These are phyloP conservation scores for Sebastes miniatus DNA, from an alignment of 2,797 vertebrate genomes.

Conservation along the genomic window DNA sequence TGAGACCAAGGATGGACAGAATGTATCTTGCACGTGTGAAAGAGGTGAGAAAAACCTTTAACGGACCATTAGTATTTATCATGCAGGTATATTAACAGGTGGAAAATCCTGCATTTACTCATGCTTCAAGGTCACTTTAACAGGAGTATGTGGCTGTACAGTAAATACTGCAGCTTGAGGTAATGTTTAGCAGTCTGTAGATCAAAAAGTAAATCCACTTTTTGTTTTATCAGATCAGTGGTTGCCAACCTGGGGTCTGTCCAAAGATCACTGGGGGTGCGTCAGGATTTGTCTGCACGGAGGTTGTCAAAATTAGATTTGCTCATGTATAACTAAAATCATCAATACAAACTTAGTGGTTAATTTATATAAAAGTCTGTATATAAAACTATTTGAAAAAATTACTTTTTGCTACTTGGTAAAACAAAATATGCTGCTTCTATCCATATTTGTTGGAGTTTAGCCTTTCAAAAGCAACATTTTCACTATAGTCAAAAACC, in stretches of 20 bases:
- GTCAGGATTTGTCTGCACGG: too few relatives aligned
- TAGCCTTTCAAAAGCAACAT: too few relatives aligned
- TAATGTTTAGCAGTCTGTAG: neutral
- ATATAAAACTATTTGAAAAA: too few relatives aligned
- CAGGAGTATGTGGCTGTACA: neutral
- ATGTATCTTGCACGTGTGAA: constrained; percentile 70
- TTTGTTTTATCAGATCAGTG: neutral
- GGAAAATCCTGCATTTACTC: neutral
- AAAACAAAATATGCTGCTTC: fast-evolving
- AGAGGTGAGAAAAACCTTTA: constrained; percentile 59
- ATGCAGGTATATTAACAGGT: neutral
- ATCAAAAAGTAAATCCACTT: neutral
- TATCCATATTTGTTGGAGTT: too few relatives aligned
- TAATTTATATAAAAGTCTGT: too few relatives aligned
- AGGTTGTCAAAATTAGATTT: too few relatives aligned
- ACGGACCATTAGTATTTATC: neutral
- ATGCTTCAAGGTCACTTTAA: neutral
- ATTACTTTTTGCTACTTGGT: too few relatives aligned
- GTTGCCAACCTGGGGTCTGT: too few relatives aligned
- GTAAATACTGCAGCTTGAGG: neutral
- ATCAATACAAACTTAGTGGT: fast-evolving
- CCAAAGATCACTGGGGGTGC: too few relatives aligned
- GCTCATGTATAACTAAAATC: too few relatives aligned
- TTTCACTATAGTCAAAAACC: fast-evolving
- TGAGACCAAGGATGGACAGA: constrained; percentile 68